These are phyloP conservation scores for Conchocele bisecta DNA, from an alignment of 2,888 invertebrate species.

Conservation along the genomic window DNA sequence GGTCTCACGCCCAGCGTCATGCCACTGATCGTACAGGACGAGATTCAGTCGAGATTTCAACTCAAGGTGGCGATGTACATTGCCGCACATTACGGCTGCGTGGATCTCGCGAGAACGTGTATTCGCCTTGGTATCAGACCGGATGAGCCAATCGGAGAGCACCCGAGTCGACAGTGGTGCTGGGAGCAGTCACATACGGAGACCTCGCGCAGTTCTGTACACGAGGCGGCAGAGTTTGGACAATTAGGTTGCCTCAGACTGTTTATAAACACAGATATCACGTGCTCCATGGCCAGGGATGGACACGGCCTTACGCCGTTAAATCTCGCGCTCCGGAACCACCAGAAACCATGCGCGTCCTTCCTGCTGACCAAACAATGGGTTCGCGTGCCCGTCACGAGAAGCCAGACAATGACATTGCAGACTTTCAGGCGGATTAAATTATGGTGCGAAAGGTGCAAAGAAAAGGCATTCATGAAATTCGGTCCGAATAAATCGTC, in stretches of 20 bases:
- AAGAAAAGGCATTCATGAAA: slow-evolving; percentile 74
- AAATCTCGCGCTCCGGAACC: slow-evolving; percentile 78
- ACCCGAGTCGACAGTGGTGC: slow-evolving; percentile 80
- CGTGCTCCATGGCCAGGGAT: slow-evolving; percentile 78
- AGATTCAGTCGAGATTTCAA: slow-evolving; percentile 77
- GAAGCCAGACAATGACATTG: slow-evolving; percentile 72
- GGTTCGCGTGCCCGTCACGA: slow-evolving; percentile 78
- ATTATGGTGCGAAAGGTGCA: slow-evolving; percentile 78
- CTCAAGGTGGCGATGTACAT: slow-evolving; percentile 81
- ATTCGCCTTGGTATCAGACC: slow-evolving; percentile 75
- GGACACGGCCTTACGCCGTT: slow-evolving; percentile 79
- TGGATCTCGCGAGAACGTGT: slow-evolving; percentile 78
- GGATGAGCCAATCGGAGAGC: slow-evolving; percentile 80
- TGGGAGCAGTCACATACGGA: slow-evolving; percentile 75
- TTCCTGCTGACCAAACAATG: slow-evolving; percentile 82
- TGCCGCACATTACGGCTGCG: slow-evolving; percentile 80
- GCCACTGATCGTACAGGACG: slow-evolving; percentile 72
- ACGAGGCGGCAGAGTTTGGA: slow-evolving; percentile 79
- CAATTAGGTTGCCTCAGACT: slow-evolving; percentile 78
- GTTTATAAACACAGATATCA: slow-evolving; percentile 79
- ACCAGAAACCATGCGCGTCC: slow-evolving; percentile 79
- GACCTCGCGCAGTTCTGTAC: slow-evolving; percentile 76
- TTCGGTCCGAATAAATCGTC: slow-evolving; percentile 77
- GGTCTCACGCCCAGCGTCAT: slow-evolving; percentile 79
- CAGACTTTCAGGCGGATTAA: slow-evolving; percentile 76